phyloP scores from a whole-genome alignment of 2,888 invertebrate genomes.

The Caenorhabditis doughertyi region DNA sequence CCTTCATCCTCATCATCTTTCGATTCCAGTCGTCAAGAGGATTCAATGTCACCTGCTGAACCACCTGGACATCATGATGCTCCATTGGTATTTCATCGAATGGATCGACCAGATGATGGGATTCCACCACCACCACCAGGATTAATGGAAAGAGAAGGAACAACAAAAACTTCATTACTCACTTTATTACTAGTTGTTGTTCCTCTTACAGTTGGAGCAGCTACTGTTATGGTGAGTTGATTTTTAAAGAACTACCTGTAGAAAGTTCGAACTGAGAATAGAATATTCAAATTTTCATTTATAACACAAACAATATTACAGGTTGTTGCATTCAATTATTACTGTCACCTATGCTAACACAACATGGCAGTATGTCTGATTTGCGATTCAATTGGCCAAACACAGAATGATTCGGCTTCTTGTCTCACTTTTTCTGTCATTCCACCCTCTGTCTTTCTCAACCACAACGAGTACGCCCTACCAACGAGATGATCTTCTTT shows the following conservation, averaged over 20 bases:
- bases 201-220: constrained; percentile 81
- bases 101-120: constrained; percentile 72
- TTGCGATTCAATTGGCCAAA: constrained; percentile 71
- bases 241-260: too few species aligned
- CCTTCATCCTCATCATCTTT: constrained; percentile 48
- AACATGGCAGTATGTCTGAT: constrained; percentile 61
- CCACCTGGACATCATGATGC: constrained; percentile 63
- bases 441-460: constrained; percentile 57
- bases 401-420: constrained; percentile 67
- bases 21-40: constrained; percentile 66
- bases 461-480: constrained; percentile 71
- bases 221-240: constrained; percentile 75
- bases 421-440: constrained; percentile 47
- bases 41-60: constrained; percentile 39
- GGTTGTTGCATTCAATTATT: constrained; percentile 82
- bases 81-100: constrained; percentile 72
- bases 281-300: constrained; percentile 2
- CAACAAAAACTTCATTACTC: constrained; percentile 77
- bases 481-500: constrained; percentile 71
- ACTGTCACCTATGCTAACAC: constrained; percentile 80
- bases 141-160: constrained; percentile 36
- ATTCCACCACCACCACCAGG: constrained; percentile 42
- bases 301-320: too few species aligned
- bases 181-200: constrained; percentile 81
- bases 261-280: neutral